These are phyloP conservation scores for Apodemus agrarius DNA, from an alignment of 2,797 vertebrate genomes.

Conservation along the genomic window DNA sequence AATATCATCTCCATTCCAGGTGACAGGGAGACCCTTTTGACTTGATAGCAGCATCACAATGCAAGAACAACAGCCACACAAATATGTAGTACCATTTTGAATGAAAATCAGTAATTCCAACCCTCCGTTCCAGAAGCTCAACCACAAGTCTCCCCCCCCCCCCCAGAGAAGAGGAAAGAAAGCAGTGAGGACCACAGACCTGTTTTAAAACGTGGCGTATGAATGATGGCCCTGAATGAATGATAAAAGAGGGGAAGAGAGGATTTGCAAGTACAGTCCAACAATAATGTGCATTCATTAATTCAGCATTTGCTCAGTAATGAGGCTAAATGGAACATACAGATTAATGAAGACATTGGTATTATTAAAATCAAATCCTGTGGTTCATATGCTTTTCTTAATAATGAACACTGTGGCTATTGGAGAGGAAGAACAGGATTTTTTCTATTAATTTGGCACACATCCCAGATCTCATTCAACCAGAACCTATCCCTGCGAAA, in stretches of 20 bases:
- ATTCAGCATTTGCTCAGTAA: slow-evolving; percentile 90
- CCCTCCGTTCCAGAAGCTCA: background rate
- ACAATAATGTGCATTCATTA: slow-evolving; percentile 89
- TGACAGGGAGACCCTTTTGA: slow-evolving; percentile 88
- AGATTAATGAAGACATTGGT: slow-evolving; percentile 94
- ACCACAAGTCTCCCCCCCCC: slow-evolving; percentile 78
- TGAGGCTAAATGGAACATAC: slow-evolving; percentile 90
- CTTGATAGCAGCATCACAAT: slow-evolving; percentile 81
- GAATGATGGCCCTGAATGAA: slow-evolving; percentile 90
- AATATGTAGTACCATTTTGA: slow-evolving; percentile 78
- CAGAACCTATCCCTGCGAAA: slow-evolving; percentile 96
- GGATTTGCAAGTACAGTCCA: slow-evolving; percentile 86
- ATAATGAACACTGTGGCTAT: slow-evolving; percentile 95
- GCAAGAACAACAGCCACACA: slow-evolving; percentile 78
- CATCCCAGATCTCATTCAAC: slow-evolving; percentile 97
- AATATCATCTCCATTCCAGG: slow-evolving; percentile 91
- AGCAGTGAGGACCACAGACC: slow-evolving; percentile 83
- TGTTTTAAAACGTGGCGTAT: slow-evolving; percentile 88
- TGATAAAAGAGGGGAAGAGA: slow-evolving; percentile 86
- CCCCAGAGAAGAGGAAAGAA: slow-evolving; percentile 79
- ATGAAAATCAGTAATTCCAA: slow-evolving; percentile 58
- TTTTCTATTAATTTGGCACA: slow-evolving; percentile 95
- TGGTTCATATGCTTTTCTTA: slow-evolving; percentile 93
- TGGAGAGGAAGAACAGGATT: slow-evolving; percentile 94
- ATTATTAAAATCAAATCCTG: slow-evolving; percentile 98